Evolutionary conservation across 2,797 vertebrate species (phyloP).

Genomic region (Miichthys miiuy): DNA sequence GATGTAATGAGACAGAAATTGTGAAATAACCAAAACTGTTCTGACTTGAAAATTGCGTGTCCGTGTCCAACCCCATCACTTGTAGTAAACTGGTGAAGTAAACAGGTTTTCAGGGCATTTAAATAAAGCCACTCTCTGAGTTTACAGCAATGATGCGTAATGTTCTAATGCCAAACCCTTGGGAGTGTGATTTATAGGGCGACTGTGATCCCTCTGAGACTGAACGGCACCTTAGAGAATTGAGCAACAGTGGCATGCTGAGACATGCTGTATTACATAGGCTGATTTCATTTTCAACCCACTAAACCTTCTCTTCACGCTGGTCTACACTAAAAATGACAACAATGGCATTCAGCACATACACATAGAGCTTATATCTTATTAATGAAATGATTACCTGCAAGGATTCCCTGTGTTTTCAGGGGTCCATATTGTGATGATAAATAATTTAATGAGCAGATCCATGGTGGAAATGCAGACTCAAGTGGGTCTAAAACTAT

Average conservation of each 20-base stretch:
- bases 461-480: conserved; percentile 35
- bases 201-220: conserved; percentile 31
- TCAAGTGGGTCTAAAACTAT: conserved; percentile 48
- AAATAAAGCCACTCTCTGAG: background rate
- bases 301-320: conserved; percentile 16
- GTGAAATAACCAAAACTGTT: background rate
- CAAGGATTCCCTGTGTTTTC: conserved; percentile 36
- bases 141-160: background rate
- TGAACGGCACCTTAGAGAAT: conserved; percentile 18
- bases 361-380: conserved; percentile 48
- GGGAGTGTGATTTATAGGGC: conserved; percentile 19
- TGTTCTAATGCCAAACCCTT: conserved; percentile 10
- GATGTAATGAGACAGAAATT: background rate
- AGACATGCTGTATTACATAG: conserved; percentile 40
- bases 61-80: background rate
- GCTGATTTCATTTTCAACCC: conserved; percentile 43
- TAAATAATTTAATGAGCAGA: conserved; percentile 53
- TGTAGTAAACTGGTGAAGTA: background rate
- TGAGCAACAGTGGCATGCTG: conserved; percentile 44
- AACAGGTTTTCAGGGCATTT: background rate
- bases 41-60: background rate
- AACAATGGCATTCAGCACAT: conserved; percentile 17
- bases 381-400: conserved; percentile 59
- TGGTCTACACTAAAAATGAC: conserved; percentile 2
- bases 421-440: conserved; percentile 39